These are phyloP conservation scores for Ambastaia sidthimunki DNA, from an alignment of 2,797 vertebrate genomes.

Conservation along the genomic window DNA sequence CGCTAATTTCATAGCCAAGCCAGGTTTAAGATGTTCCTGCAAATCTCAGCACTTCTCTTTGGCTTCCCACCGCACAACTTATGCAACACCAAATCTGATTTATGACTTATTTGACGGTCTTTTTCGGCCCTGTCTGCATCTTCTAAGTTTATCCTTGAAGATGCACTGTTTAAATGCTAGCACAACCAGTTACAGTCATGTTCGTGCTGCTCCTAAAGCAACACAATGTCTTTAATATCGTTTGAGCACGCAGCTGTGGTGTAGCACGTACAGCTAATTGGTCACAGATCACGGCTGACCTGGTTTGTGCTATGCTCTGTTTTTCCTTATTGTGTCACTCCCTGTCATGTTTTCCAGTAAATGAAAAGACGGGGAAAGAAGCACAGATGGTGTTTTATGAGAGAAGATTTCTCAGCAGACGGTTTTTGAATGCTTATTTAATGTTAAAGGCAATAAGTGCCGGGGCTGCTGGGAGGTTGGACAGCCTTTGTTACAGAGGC, in stretches of 20 bases:
- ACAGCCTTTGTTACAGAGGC: slow-evolving; percentile 63
- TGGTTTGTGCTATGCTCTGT: slow-evolving; percentile 54
- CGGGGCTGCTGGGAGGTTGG: slow-evolving; percentile 45
- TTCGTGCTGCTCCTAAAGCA: slow-evolving; percentile 2
- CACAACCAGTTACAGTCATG: background rate
- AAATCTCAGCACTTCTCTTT: slow-evolving; percentile 36
- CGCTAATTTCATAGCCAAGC: slow-evolving; percentile 65
- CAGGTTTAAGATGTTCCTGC: slow-evolving; percentile 63
- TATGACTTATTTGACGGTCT: slow-evolving; percentile 24
- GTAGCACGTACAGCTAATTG: slow-evolving; percentile 57
- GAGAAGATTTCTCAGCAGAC: slow-evolving; percentile 71
- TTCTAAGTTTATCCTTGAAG: slow-evolving; percentile 18
- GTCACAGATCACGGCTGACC: slow-evolving; percentile 69
- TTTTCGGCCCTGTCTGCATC: background rate
- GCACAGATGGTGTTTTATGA: slow-evolving; percentile 77
- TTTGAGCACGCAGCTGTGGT: slow-evolving; percentile 22
- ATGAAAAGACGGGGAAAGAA: slow-evolving; percentile 60
- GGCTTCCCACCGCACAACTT: slow-evolving; percentile 16
- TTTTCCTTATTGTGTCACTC: slow-evolving; percentile 59
- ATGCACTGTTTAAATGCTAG: slow-evolving; percentile 6
- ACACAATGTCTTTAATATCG: slow-evolving; percentile 34
- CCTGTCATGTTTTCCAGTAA: slow-evolving; percentile 59
- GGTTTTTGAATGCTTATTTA: slow-evolving; percentile 76
- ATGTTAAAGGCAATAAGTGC: slow-evolving; percentile 72
- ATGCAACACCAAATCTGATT: slow-evolving; percentile 48